A percentile compares a stretch with the other conserved stretches of the same genome.
These are phyloP conservation scores for Sweltsa coloradensis DNA, from an alignment of 1,140 invertebrate genomes.

Conservation along the genomic window DNA sequence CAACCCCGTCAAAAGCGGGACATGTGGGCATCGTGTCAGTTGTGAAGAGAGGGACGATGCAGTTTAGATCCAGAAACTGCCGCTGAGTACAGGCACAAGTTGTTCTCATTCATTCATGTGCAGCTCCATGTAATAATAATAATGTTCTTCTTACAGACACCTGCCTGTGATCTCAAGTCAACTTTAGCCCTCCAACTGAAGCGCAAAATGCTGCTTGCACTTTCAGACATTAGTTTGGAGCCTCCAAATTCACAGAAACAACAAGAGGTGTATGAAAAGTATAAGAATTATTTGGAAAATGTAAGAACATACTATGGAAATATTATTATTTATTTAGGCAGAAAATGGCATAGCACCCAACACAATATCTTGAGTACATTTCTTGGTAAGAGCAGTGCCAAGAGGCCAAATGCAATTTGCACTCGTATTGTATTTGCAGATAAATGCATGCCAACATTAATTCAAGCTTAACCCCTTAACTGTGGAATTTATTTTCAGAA, in stretches of 20 bases:
- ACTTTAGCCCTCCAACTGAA: conserved; percentile 70
- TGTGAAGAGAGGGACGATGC: too few relatives aligned
- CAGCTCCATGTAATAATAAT: not conserved
- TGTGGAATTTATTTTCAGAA: too few relatives aligned
- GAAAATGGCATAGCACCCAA: not conserved
- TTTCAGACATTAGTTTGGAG: conserved; percentile 63
- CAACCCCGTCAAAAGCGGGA: too few relatives aligned
- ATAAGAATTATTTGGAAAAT: conserved; percentile 66
- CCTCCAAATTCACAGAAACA: conserved; percentile 55
- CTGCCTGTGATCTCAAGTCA: conserved; percentile 77
- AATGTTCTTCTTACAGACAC: conserved; percentile 43
- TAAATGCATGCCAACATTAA: too few relatives aligned
- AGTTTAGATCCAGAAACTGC: too few relatives aligned
- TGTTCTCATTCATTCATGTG: not conserved
- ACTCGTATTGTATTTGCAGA: too few relatives aligned
- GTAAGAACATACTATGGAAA: conserved; percentile 41
- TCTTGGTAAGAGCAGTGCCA: not conserved
- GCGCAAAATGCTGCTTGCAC: conserved; percentile 63
- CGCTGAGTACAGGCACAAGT: not conserved
- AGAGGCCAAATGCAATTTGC: too few relatives aligned
- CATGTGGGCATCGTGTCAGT: too few relatives aligned
- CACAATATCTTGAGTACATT: not conserved
- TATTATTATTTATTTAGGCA: not conserved
- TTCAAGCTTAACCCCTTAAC: too few relatives aligned
- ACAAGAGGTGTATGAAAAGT: conserved; percentile 66